These are phyloP conservation scores for Siderastrea radians DNA, from an alignment of 92 coral and sea anemone species.

Conservation along the genomic window DNA sequence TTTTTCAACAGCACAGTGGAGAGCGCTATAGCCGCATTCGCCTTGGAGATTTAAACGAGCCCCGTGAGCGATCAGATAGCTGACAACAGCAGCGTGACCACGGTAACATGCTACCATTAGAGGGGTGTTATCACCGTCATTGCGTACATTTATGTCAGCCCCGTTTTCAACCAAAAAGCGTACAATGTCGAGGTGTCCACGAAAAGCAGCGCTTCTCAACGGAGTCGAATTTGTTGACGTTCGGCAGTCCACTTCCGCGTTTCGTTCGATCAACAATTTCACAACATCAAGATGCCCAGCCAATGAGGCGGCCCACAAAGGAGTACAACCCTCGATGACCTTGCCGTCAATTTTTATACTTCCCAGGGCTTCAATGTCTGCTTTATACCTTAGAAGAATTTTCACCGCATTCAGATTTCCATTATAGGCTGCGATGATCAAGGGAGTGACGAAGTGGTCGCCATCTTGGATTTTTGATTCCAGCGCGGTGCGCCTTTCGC, in stretches of 20 bases:
- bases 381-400: slow-evolving; percentile 62
- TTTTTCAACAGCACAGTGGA: slow-evolving; percentile 70
- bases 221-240: slow-evolving; percentile 82
- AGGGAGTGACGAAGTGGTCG: slow-evolving; percentile 69
- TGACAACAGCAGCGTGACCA: slow-evolving; percentile 77
- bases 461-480: slow-evolving; percentile 53
- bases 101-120: slow-evolving; percentile 78
- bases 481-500: slow-evolving; percentile 17
- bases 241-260: no score
- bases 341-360: slow-evolving; percentile 62
- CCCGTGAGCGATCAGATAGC: slow-evolving; percentile 68
- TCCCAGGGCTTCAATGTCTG: slow-evolving; percentile 72
- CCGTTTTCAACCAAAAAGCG: slow-evolving; percentile 76
- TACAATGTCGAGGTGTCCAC: slow-evolving; percentile 79
- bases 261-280: no score
- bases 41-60: slow-evolving; percentile 75
- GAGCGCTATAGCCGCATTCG: slow-evolving; percentile 68
- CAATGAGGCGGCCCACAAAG: no score
- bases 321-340: slow-evolving; percentile 70
- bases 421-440: slow-evolving; percentile 71
- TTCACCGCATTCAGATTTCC: slow-evolving; percentile 70
- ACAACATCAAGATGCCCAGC: no score
- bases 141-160: slow-evolving; percentile 77
- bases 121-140: slow-evolving; percentile 70
- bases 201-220: slow-evolving; percentile 75